Evolutionary conservation across 2,113 vertebrate species (phyloP).

Genomic region (Felis chaus): DNA sequence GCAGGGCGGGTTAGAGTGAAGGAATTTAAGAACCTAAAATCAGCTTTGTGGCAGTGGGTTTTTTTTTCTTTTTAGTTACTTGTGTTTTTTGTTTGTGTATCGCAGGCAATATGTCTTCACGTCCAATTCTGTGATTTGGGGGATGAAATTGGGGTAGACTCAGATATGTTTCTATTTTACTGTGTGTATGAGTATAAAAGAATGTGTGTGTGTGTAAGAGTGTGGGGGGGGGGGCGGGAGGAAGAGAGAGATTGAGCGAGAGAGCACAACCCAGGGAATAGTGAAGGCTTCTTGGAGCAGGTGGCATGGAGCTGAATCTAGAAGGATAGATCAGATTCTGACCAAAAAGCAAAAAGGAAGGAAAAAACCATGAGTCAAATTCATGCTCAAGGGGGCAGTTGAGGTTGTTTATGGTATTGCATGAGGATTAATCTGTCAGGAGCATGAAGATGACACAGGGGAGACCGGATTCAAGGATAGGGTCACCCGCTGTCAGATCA

Average conservation of each 20-base stretch:
- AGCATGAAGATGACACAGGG: not conserved
- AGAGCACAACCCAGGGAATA: not conserved
- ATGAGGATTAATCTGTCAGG: not conserved
- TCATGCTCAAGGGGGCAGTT: not conserved
- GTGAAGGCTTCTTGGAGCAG: not conserved
- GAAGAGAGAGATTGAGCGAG: not conserved
- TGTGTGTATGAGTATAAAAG: not conserved
- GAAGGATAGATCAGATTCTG: not conserved
- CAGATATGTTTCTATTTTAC: not conserved
- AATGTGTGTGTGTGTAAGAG: not conserved
- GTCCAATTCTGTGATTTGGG: not conserved
- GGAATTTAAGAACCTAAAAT: not conserved
- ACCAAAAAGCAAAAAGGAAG: not conserved
- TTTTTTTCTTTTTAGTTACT: too few relatives aligned
- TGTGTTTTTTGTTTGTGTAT: not conserved
- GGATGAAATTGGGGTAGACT: not conserved
- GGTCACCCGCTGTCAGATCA: not conserved
- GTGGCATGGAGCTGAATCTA: not conserved
- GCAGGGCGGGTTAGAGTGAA: not conserved
- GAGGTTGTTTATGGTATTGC: not conserved
- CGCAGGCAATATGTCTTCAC: not conserved
- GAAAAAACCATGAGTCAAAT: not conserved
- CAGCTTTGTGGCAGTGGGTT: not conserved
- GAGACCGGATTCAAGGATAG: rapidly evolving
- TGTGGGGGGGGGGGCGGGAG: not conserved